These are phyloP conservation scores for Garrulus glandarius DNA, from an alignment of 2,797 vertebrate genomes.

Conservation along the genomic window DNA sequence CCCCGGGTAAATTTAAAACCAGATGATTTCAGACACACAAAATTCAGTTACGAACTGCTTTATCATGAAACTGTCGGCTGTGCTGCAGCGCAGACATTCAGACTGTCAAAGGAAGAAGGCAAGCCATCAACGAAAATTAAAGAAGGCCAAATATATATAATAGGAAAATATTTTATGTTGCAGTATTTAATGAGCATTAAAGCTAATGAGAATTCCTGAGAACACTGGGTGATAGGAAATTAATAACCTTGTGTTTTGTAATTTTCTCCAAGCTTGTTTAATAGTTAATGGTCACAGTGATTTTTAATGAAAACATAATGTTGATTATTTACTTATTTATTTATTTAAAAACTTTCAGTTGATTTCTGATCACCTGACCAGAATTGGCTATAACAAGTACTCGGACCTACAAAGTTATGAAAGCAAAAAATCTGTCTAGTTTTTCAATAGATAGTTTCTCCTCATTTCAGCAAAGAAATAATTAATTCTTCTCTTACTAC, in stretches of 20 bases:
- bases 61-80: not conserved
- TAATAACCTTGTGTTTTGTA: not conserved
- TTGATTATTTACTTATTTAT: not conserved
- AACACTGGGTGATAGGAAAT: not conserved
- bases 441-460: not conserved
- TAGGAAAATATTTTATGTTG: not conserved
- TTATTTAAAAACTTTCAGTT: not conserved
- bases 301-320: not conserved
- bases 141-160: not conserved
- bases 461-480: not conserved
- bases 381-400: not conserved
- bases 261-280: not conserved
- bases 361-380: not conserved
- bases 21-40: not conserved
- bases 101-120: not conserved
- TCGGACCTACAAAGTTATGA: not conserved
- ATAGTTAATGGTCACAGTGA: not conserved
- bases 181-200: not conserved
- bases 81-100: not conserved
- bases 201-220: not conserved
- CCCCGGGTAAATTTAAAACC: not conserved
- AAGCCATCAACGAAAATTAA: not conserved
- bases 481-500: not conserved
- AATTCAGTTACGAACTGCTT: not conserved
- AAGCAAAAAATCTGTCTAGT: not conserved